These are phyloP conservation scores for Sialis fuliginosa DNA, from an alignment of 2,888 invertebrate species.

Conservation along the genomic window DNA sequence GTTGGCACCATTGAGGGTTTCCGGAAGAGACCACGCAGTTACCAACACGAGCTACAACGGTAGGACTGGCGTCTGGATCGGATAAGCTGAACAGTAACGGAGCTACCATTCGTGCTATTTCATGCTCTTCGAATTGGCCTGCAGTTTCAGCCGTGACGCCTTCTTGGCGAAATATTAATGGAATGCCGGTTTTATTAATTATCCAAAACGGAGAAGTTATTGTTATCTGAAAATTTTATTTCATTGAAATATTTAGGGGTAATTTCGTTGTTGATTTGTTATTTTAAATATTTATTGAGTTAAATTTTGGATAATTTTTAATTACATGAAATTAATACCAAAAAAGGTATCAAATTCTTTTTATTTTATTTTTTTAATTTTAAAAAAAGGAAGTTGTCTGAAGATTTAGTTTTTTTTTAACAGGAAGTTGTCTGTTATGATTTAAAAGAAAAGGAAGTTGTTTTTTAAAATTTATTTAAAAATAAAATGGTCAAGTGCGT, in stretches of 20 bases:
- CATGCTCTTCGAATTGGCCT: slow-evolving; percentile 90
- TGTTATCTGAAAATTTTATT: slow-evolving; percentile 33
- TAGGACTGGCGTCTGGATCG: slow-evolving; percentile 71
- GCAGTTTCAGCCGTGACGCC: slow-evolving; percentile 58
- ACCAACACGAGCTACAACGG: slow-evolving; percentile 62
- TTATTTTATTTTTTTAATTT: too few relatives aligned
- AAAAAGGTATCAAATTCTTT: too few relatives aligned
- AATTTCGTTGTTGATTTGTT: too few relatives aligned
- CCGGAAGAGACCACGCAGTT: slow-evolving; percentile 36
- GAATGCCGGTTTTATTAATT: slow-evolving; percentile 87
- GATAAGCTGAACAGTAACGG: slow-evolving; percentile 89
- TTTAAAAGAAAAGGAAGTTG: too few relatives aligned
- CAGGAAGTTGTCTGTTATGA: too few relatives aligned
- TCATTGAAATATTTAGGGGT: background rate
- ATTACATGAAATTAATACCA: too few relatives aligned
- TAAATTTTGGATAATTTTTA: too few relatives aligned
- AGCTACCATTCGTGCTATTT: slow-evolving; percentile 78
- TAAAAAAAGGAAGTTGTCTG: too few relatives aligned
- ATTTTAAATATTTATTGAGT: too few relatives aligned
- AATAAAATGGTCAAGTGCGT: too few relatives aligned
- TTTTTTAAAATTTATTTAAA: too few relatives aligned
- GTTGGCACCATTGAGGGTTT: slow-evolving; percentile 60
- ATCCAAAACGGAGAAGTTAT: slow-evolving; percentile 87
- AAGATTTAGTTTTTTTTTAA: too few relatives aligned
- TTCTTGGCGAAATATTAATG: slow-evolving; percentile 88